phyloP scores from a whole-genome alignment of 2,888 invertebrate genomes.

The Mythimna vitellina region DNA sequence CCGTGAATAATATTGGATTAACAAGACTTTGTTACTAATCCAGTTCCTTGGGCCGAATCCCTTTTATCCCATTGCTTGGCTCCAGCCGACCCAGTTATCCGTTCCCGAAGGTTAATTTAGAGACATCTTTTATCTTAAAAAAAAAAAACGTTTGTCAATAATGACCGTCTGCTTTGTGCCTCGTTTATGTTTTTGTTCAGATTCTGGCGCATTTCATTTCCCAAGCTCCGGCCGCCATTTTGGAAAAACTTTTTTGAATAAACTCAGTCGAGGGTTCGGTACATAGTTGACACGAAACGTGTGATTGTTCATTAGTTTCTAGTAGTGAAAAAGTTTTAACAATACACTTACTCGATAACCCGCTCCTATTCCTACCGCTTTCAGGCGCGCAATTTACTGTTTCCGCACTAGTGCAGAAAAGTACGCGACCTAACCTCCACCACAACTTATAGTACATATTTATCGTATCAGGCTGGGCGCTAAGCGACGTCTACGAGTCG shows the following conservation, averaged over 20 bases:
- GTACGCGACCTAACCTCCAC: too few relatives aligned
- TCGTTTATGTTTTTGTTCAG: slow-evolving; percentile 31
- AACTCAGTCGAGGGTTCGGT: slow-evolving; percentile 3
- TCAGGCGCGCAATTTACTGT: too few relatives aligned
- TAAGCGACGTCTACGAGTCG: too few relatives aligned
- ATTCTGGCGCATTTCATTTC: slow-evolving; percentile 21
- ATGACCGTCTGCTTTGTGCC: slow-evolving; percentile 47
- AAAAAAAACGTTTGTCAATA: slow-evolving; percentile 57
- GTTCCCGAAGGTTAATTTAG: slow-evolving; percentile 69
- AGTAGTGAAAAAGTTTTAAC: background rate
- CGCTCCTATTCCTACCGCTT: too few relatives aligned
- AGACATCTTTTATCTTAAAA: slow-evolving; percentile 61
- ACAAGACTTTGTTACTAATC: slow-evolving; percentile 79
- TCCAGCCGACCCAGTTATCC: slow-evolving; percentile 62
- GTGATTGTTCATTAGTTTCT: slow-evolving; percentile 11
- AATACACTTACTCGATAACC: background rate
- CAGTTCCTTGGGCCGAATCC: slow-evolving; percentile 76
- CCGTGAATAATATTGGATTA: slow-evolving; percentile 84
- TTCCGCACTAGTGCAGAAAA: too few relatives aligned
- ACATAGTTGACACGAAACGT: slow-evolving; percentile 1
- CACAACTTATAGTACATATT: too few relatives aligned
- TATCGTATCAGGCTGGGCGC: too few relatives aligned
- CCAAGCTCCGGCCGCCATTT: slow-evolving; percentile 26
- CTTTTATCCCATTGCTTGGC: slow-evolving; percentile 76
- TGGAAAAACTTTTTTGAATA: slow-evolving; percentile 13